Evolutionary conservation across 2,888 invertebrate genomes (phyloP).

Genomic region (Mamestra brassicae): DNA sequence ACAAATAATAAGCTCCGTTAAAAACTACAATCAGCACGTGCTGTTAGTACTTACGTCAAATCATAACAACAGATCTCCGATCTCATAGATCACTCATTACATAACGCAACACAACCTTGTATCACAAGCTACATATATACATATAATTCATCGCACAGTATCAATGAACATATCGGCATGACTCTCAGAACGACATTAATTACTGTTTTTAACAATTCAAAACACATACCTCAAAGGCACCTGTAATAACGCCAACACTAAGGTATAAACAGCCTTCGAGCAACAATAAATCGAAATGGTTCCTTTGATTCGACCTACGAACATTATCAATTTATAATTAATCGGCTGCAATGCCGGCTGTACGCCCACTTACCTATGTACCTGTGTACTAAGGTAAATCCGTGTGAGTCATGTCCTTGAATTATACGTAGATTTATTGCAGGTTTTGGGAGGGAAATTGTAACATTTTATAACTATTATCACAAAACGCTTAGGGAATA

Average conservation of each 20-base stretch:
- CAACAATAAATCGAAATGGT: slow-evolving; percentile 72
- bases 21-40: neutral
- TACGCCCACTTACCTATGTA: slow-evolving; percentile 51
- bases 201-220: slow-evolving; percentile 69
- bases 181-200: slow-evolving; percentile 68
- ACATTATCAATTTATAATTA: slow-evolving; percentile 68
- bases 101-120: slow-evolving; percentile 51
- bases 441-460: neutral
- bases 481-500: too few relatives aligned
- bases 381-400: slow-evolving; percentile 33
- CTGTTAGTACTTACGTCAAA: neutral
- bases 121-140: slow-evolving; percentile 47
- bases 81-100: slow-evolving; percentile 34
- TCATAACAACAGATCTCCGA: slow-evolving; percentile 17
- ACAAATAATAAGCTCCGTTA: neutral
- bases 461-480: neutral
- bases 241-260: slow-evolving; percentile 63
- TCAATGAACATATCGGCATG: slow-evolving; percentile 58
- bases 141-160: slow-evolving; percentile 45
- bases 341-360: slow-evolving; percentile 47
- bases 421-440: neutral
- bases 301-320: slow-evolving; percentile 68
- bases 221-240: slow-evolving; percentile 62
- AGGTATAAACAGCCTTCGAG: slow-evolving; percentile 67
- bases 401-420: slow-evolving; percentile 48